phyloP scores from a whole-genome alignment of 2,888 invertebrate genomes.

The Prenolepis imparis region DNA sequence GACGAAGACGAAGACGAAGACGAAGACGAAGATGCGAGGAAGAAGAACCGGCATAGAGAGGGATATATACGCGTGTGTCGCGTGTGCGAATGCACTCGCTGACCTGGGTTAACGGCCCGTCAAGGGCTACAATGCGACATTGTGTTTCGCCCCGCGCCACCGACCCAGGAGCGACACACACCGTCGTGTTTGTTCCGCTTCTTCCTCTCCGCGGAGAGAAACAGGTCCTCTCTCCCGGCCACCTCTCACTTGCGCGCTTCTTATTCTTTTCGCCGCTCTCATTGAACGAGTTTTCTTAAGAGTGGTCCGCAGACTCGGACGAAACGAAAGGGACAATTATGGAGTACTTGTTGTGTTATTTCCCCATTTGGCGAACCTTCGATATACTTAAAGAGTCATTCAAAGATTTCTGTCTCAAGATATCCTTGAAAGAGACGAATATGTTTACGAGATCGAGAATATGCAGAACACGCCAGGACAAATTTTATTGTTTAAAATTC shows the following conservation, averaged over 20 bases:
- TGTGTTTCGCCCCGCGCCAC: conserved; percentile 79
- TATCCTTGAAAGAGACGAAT: not conserved
- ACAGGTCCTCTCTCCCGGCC: conserved; percentile 37
- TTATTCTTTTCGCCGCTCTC: too few relatives aligned
- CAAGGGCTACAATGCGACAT: conserved; percentile 79
- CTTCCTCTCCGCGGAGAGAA: conserved; percentile 34
- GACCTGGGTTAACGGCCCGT: conserved; percentile 83
- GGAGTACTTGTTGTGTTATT: not conserved
- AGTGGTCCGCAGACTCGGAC: not conserved
- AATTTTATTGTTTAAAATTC: not conserved
- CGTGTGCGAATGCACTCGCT: conserved; percentile 78
- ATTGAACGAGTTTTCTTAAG: conserved; percentile 52
- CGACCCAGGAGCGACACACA: conserved; percentile 46
- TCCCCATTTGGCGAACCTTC: not conserved
- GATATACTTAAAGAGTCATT: not conserved
- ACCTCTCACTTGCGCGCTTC: conserved; percentile 44
- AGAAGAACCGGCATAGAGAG: conserved; percentile 33
- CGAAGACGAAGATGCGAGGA: conserved; percentile 41
- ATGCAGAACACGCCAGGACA: not conserved
- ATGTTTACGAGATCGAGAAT: not conserved
- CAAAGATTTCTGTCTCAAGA: not conserved
- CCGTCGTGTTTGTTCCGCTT: conserved; percentile 50
- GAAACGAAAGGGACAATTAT: conserved; percentile 11
- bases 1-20: conserved; percentile 39
- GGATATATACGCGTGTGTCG: conserved; percentile 53